These are phyloP conservation scores for Dicaeum eximium DNA, from an alignment of 2,113 vertebrate genomes.

Conservation along the genomic window DNA sequence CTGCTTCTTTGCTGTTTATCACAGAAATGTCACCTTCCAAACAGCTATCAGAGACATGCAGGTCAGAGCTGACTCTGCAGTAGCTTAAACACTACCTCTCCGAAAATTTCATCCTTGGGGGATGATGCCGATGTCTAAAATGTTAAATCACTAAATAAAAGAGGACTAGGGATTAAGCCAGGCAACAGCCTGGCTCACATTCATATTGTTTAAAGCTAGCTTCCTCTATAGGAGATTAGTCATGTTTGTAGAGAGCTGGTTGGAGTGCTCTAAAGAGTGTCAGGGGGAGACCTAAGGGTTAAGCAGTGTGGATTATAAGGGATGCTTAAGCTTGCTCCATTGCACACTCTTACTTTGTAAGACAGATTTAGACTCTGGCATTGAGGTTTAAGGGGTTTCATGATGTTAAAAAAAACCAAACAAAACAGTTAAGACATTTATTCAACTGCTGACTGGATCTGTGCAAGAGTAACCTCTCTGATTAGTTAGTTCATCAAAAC, in stretches of 20 bases:
- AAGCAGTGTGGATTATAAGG: not conserved
- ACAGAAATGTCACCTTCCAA: conserved; percentile 52
- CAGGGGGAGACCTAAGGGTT: not conserved
- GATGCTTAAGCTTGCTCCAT: not conserved
- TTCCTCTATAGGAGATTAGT: conserved; percentile 7
- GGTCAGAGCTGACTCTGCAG: conserved; percentile 33
- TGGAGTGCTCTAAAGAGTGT: not conserved
- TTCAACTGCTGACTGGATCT: not conserved
- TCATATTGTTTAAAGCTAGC: not conserved
- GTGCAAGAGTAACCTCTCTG: not conserved
- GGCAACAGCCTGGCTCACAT: not conserved
- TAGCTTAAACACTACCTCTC: not conserved
- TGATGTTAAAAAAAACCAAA: not conserved
- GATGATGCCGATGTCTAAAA: not conserved
- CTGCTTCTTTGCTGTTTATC: conserved; percentile 60
- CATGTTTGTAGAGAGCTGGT: not conserved
- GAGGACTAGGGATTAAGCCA: not conserved
- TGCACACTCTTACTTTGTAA: not conserved
- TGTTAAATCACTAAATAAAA: conserved; percentile 20
- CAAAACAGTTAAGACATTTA: not conserved
- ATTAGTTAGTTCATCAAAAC: not conserved
- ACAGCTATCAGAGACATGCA: not conserved
- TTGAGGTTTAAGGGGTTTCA: not conserved
- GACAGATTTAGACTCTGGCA: not conserved
- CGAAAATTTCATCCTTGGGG: not conserved